A percentile compares a stretch with the other conserved stretches of the same genome.
phyloP scores from a whole-genome alignment of 1,140 invertebrate genomes.

The Drosophila nikananu region DNA sequence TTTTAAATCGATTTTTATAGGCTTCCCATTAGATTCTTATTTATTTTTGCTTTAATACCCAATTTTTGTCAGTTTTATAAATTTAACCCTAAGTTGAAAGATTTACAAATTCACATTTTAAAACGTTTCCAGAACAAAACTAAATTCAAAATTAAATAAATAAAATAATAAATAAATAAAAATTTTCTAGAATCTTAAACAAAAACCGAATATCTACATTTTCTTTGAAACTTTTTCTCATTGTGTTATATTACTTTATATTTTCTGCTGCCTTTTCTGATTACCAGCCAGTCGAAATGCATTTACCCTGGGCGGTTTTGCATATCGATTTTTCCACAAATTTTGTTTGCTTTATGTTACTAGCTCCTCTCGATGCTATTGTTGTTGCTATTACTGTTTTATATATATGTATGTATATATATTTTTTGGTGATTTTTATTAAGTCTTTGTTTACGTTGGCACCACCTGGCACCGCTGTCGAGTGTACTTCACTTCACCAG shows the following conservation, averaged over 20 bases:
- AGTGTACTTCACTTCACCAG: constrained; percentile 59
- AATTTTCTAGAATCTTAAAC: no score
- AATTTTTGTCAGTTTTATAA: no score
- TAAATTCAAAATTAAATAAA: no score
- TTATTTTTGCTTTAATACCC: no score
- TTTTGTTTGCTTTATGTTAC: constrained; percentile 61
- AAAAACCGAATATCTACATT: no score
- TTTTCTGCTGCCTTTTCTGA: constrained; percentile 35
- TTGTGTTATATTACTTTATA: constrained; percentile 23
- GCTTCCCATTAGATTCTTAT: no score
- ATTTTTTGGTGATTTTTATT: constrained; percentile 62
- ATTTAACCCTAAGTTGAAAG: no score
- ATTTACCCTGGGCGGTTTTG: constrained; percentile 57
- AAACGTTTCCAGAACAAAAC: no score
- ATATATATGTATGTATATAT: constrained; percentile 8
- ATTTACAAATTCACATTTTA: no score
- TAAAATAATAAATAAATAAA: no score
- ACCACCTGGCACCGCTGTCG: constrained; percentile 71
- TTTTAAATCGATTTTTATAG: no score
- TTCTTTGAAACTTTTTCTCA: not conserved
- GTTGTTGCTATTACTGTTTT: constrained; percentile 33
- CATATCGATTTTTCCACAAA: constrained; percentile 77
- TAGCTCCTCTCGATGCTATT: constrained; percentile 23
- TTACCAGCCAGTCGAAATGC: constrained; percentile 53
- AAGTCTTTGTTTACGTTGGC: constrained; percentile 84